phyloP scores from a whole-genome alignment of 2,888 invertebrate species.

The Machimus atricapillus region DNA sequence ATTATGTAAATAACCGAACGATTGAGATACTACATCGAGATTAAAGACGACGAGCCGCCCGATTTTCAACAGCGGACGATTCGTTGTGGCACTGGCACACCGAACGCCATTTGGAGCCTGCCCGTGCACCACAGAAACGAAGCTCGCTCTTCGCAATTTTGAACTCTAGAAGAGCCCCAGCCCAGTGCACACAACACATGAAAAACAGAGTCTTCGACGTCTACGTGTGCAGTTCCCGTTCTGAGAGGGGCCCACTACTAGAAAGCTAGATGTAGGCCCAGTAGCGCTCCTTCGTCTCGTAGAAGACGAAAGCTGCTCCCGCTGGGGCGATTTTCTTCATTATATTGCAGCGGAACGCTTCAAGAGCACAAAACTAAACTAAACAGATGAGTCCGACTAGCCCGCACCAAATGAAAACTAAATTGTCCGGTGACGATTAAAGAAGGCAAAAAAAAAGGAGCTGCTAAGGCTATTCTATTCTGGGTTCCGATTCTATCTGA shows the following conservation, averaged over 20 bases:
- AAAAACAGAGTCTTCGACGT: background rate
- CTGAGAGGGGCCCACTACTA: background rate
- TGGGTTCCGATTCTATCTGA: background rate
- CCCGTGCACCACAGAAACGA: background rate
- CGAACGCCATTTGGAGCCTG: background rate
- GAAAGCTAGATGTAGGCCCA: background rate
- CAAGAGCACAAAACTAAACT: background rate
- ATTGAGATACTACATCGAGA: background rate
- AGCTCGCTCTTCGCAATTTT: background rate
- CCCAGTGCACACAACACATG: background rate
- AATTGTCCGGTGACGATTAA: background rate
- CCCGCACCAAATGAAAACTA: background rate
- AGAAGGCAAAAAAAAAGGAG: background rate
- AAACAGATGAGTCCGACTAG: background rate
- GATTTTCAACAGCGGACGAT: background rate
- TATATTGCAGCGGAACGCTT: background rate
- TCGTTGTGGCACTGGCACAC: background rate
- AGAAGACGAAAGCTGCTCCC: background rate
- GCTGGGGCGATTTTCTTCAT: background rate
- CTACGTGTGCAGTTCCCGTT: background rate
- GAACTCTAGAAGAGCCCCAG: background rate
- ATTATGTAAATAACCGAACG: background rate
- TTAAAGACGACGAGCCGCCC: background rate
- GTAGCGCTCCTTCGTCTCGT: background rate
- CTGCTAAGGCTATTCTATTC: background rate